Base-by-base conservation (phyloP, 2,113 vertebrate genomes). In the Amia ocellicauda region DNA sequence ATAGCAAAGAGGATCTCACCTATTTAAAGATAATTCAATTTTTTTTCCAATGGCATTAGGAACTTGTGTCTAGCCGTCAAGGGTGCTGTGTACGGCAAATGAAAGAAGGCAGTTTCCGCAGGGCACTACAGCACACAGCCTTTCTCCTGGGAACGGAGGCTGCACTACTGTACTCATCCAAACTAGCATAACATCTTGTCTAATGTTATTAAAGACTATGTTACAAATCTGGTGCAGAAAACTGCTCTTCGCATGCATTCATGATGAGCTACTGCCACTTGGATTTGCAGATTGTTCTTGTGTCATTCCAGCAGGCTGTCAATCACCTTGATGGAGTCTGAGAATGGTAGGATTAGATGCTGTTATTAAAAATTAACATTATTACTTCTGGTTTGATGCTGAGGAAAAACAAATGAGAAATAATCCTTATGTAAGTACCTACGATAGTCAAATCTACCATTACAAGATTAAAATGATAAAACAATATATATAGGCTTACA, bases 301-400 rank as follows among this genome's bases (percentile, higher is more conserved):
- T 31, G 28, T 56, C 42, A 54, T 53, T 50, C 11, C 16, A 13
- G 23, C 1, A 49, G 64, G 69, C 72, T 63, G 70, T 79, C 74
- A 60, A 24, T 72, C 72, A 75, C 80, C 77, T 80, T 75, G 51
- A 53, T 10, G 23, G 2, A 53, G 23, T 2, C 2, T 11, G 11
- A 22, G 70, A 70, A 72, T 11, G 61, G 69, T 74, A 69, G 67
- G 64, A 66, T 49, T 69, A n/a, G n/a, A n/a, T n/a, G n/a, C n/a
- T n/a, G n/a, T n/a, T n/a, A n/a, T n/a, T n/a, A n/a, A n/a, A n/a
- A n/a, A n/a, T n/a, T n/a, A n/a, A n/a, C n/a, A n/a, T n/a, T n/a
- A n/a, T n/a, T n/a, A n/a, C n/a, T n/a, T n/a, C n/a, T n/a, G n/a
- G n/a, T n/a, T n/a, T n/a, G n/a, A n/a, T n/a, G n/a, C n/a, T n/a